Percentiles rank a stretch among this genome's conserved stretches.
These are phyloP conservation scores for Daubentonia madagascariensis DNA, from an alignment of 2,113 vertebrate genomes.

Conservation along the genomic window DNA sequence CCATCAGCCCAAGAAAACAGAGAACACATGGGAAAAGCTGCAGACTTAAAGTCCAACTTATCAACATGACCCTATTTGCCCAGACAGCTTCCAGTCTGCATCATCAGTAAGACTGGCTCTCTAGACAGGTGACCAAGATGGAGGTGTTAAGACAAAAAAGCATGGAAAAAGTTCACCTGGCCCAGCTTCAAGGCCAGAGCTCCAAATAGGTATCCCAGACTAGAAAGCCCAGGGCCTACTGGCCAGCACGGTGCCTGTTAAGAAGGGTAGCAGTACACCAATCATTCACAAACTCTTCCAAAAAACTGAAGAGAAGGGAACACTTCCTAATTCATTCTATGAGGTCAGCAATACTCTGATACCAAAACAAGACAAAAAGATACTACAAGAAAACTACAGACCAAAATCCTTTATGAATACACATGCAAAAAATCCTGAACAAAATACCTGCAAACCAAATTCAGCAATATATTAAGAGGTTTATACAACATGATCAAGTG, in stretches of 20 bases:
- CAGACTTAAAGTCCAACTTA: neutral
- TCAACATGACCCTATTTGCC: neutral
- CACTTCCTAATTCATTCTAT: neutral
- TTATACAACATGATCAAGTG: neutral
- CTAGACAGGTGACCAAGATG: neutral
- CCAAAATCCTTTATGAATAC: neutral
- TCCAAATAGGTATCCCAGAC: neutral
- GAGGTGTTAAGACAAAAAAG: neutral
- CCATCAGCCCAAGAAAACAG: slow-evolving; percentile 10
- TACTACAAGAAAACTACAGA: neutral
- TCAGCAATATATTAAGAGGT: neutral
- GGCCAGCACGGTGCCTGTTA: neutral
- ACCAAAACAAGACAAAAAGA: slow-evolving; percentile 23
- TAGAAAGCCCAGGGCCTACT: neutral
- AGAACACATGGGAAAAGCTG: neutral
- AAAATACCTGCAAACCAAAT: slow-evolving; percentile 9
- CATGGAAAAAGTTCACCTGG: neutral
- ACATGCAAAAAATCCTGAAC: slow-evolving; percentile 20
- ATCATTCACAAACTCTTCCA: neutral
- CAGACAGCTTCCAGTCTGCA: neutral
- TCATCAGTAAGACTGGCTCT: neutral
- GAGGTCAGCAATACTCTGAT: neutral
- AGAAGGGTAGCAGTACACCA: neutral
- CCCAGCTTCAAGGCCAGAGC: neutral
- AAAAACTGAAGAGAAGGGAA: neutral